Conservation (phyloP, 2,797 vertebrate species). For the Centroberyx gerrardi region DNA sequence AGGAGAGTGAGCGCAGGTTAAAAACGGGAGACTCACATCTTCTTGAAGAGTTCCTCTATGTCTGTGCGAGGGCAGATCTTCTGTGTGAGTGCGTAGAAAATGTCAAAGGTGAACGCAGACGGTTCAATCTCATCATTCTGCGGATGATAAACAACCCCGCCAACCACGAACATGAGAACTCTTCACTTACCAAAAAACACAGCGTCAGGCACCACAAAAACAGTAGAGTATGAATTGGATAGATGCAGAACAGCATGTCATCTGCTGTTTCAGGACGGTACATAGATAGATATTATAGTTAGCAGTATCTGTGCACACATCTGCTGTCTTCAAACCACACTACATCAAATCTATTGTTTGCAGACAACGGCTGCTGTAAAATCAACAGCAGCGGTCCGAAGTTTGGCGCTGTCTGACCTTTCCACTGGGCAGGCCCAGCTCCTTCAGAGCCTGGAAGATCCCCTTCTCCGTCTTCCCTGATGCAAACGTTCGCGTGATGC, state of each 20-base stretch:
- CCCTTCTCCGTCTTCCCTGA: conserved; percentile 99
- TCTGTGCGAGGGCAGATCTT: conserved; percentile 99
- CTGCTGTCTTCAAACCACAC: too few relatives aligned
- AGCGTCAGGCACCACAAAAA: background rate
- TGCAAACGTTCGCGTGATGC: conserved; percentile 98
- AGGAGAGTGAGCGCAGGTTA: background rate
- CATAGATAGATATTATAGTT: background rate
- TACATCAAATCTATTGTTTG: background rate
- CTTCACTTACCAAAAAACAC: background rate
- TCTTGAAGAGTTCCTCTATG: conserved; percentile 98
- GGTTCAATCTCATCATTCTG: conserved; percentile 99
- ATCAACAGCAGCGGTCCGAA: background rate
- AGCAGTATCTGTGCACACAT: too few relatives aligned
- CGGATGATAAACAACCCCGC: conserved; percentile 37
- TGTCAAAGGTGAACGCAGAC: conserved; percentile 94
- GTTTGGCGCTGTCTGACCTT: conserved; percentile 88
- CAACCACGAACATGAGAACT: background rate
- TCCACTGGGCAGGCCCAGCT: conserved; percentile 97
- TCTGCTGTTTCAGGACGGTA: background rate
- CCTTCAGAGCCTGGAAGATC: conserved; percentile 98
- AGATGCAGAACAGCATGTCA: background rate
- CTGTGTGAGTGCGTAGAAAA: conserved; percentile 98
- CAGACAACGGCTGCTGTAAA: background rate
- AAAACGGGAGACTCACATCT: conserved; percentile 89
- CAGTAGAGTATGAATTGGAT: background rate